Conservation (phyloP, 2,797 vertebrate genomes). For the Crax fasciolata region DNA sequence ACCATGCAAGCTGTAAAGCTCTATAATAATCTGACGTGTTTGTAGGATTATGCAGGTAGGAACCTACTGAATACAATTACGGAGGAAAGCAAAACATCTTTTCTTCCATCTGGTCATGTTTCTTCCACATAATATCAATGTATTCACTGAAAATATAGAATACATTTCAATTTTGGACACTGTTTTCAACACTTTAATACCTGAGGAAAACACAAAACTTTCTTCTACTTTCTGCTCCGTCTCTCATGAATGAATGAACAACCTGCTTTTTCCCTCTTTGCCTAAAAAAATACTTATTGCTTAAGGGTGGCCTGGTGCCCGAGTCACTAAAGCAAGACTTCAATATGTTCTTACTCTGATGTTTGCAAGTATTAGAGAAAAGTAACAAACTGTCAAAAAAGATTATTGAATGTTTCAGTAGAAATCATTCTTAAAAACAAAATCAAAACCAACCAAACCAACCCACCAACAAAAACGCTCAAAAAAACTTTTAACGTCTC, state of each 20-base stretch:
- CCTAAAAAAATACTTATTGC: background rate
- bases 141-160: background rate
- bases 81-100: background rate
- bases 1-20: background rate
- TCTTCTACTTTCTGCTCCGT: background rate
- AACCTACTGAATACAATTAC: background rate
- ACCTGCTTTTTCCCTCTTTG: background rate
- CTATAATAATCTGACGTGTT: background rate
- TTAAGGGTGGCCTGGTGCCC: background rate
- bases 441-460: background rate
- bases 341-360: background rate
- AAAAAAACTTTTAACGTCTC: background rate
- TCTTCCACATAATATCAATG: background rate
- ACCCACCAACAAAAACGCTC: background rate
- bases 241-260: background rate
- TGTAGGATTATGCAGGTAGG: background rate
- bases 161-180: background rate
- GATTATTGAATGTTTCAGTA: background rate
- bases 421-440: background rate
- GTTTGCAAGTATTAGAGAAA: background rate
- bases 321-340: background rate
- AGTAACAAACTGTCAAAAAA: background rate
- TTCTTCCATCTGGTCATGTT: background rate
- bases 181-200: background rate
- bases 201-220: background rate